These are phyloP conservation scores for Ephialtes manifestator DNA, from an alignment of 2,888 invertebrate genomes.

Conservation along the genomic window DNA sequence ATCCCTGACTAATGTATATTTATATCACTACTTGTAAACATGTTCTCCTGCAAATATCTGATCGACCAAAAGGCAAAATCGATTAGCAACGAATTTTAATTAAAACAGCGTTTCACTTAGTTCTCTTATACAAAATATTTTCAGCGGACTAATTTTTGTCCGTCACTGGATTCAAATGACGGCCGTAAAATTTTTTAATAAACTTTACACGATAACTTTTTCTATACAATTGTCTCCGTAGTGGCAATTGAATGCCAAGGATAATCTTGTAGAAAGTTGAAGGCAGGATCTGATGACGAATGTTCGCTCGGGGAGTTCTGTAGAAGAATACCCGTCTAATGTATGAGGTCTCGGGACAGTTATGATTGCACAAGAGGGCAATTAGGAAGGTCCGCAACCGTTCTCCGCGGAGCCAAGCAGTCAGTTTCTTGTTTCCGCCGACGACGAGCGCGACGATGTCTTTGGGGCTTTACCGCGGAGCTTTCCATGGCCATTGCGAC, in stretches of 20 bases:
- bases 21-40: neutral
- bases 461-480: constrained; percentile 59
- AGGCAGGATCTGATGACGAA: constrained; percentile 58
- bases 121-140: neutral
- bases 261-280: constrained; percentile 62
- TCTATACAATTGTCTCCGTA: constrained; percentile 2
- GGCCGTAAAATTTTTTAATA: neutral
- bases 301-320: constrained; percentile 42
- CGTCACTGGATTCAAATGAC: neutral
- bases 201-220: constrained; percentile 1
- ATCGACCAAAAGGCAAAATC: neutral
- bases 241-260: constrained; percentile 41
- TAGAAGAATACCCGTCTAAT: constrained; percentile 57
- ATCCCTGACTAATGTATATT: neutral
- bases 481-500: constrained; percentile 43
- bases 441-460: constrained; percentile 53
- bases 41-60: neutral
- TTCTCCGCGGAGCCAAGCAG: constrained; percentile 46
- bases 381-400: constrained; percentile 62
- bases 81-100: neutral
- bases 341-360: constrained; percentile 64
- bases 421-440: constrained; percentile 37
- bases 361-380: constrained; percentile 69
- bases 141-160: neutral
- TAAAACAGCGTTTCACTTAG: neutral